phyloP scores from a whole-genome alignment of 2,113 vertebrate genomes.

The Erythrolamprus reginae region DNA sequence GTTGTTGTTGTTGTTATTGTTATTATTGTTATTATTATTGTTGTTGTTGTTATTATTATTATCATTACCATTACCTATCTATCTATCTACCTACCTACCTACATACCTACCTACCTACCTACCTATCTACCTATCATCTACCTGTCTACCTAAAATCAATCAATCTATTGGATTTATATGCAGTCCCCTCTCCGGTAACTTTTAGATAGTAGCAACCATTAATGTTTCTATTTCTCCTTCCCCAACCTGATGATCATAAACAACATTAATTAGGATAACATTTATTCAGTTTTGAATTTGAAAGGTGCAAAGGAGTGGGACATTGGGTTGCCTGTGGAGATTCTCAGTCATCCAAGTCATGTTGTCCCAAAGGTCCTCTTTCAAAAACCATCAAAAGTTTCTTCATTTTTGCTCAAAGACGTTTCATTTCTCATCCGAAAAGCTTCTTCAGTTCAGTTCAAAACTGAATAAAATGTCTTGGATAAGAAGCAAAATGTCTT shows the following conservation, averaged over 20 bases:
- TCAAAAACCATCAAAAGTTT: background rate
- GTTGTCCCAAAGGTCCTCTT: background rate
- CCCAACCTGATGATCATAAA: background rate
- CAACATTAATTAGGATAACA: background rate
- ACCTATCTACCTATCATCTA: too few relatives aligned
- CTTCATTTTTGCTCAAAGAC: background rate
- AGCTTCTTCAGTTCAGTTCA: background rate
- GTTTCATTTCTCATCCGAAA: background rate
- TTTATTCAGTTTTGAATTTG: background rate
- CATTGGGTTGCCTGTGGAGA: background rate
- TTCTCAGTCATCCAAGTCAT: background rate
- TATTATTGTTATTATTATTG: too few relatives aligned
- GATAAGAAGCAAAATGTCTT: background rate
- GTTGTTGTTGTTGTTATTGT: too few relatives aligned
- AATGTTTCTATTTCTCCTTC: background rate
- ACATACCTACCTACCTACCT: too few relatives aligned
- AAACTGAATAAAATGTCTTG: background rate
- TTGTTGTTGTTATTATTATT: too few relatives aligned
- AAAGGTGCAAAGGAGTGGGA: background rate
- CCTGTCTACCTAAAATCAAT: too few relatives aligned
- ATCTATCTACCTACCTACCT: too few relatives aligned
- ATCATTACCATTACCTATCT: too few relatives aligned
- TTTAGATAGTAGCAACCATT: background rate
- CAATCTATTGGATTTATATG: too few relatives aligned
- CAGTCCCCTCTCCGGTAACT: too few relatives aligned